Evolutionary conservation across 2,888 invertebrate genomes (phyloP), one percentile per base, ranked within the genome.

Genomic region (Lepidocyrtinus sp.): DNA sequence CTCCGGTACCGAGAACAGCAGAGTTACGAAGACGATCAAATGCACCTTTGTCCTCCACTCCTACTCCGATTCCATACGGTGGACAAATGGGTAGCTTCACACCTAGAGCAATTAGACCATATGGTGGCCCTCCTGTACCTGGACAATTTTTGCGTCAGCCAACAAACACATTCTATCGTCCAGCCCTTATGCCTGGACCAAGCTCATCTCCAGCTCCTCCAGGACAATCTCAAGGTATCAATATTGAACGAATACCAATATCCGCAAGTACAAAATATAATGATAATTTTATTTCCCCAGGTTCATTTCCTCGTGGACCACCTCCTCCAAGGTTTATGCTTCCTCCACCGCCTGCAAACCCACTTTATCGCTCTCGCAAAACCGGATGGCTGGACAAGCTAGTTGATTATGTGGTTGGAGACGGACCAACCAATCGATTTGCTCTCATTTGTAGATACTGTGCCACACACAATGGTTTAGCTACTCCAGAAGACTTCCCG

Each of bases 401-500:
- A 87, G 93, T 99, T 17, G 99, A 99, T 88, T 97, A 95, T 88
- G 90, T 99, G 81, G 93, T 99, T 59, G 98, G 97, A 59, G 99
- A 99, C 89, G 99, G 98, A 0, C 98, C 98, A 24, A 93, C 93
- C 82, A 95, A 97, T 89, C 93, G 98, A 87, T 99, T 94, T 90
- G 99, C 99, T 21, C 92, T 99, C 84, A 96, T 99, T 87, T 99
- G 99, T 89, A 91, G 91, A 50, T 92, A 94, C 85, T 99, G 99
- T 88, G 92, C 91, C 85, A 93, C 94, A 17, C 99, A 99, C 88
- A 99, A 99, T 89, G 99, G 99, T 91, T 91, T 94, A 93, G 93
- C 93, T 1, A 88, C 93, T 12, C 91, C 91, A 85, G 93, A 94
- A 87, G 93, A 94, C 87, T 94, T 92, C 88, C 92, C 92, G 87